These are phyloP conservation scores for Seira sanloemensis DNA, from an alignment of 2,888 invertebrate genomes.

Conservation along the genomic window DNA sequence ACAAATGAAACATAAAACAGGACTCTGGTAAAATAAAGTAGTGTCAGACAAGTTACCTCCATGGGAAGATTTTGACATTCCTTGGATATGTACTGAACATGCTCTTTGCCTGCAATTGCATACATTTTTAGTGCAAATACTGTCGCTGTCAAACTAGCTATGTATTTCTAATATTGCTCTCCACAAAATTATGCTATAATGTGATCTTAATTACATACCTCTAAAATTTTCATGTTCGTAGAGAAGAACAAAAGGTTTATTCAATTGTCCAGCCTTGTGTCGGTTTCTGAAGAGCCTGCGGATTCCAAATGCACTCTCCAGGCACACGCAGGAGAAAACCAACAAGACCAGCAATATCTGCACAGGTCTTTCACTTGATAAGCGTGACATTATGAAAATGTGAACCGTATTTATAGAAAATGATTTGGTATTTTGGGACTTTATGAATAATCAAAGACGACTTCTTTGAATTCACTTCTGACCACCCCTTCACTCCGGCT, in stretches of 20 bases:
- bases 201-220: too few species aligned
- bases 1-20: too few species aligned
- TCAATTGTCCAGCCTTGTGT: constrained; percentile 15
- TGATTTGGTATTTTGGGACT: background rate
- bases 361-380: constrained; percentile 3
- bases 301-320: background rate
- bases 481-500: background rate
- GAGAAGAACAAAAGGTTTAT: constrained; percentile 56
- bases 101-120: constrained; percentile 46
- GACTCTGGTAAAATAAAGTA: too few species aligned
- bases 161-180: background rate
- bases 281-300: constrained; percentile 21
- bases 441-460: background rate
- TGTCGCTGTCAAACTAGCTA: background rate
- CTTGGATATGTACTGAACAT: constrained; percentile 43
- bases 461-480: background rate
- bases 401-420: background rate
- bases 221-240: constrained; percentile 66
- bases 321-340: background rate
- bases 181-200: background rate
- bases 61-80: constrained; percentile 49
- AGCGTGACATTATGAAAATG: constrained; percentile 11
- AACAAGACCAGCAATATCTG: constrained; percentile 12
- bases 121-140: background rate
- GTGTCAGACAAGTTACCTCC: too few species aligned